Evolutionary conservation across 2,888 invertebrate genomes (phyloP).

Genomic region (Seira musarum): DNA sequence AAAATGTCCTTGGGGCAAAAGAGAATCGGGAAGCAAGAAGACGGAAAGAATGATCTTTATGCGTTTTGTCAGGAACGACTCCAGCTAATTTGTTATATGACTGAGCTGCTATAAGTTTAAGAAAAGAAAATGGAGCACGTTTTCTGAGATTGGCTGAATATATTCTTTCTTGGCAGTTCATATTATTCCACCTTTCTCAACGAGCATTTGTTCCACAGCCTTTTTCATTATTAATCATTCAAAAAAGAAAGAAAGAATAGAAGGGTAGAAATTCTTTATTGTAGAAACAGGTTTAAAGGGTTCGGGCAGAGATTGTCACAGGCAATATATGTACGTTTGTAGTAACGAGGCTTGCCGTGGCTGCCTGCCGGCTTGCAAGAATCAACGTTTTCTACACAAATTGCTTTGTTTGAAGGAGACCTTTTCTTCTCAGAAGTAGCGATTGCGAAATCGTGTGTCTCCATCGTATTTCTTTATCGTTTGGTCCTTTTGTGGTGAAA

Average conservation of each 20-base stretch:
- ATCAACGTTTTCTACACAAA: not conserved
- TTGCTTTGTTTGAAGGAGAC: not conserved
- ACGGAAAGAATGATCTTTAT: not conserved
- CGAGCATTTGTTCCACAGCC: not conserved
- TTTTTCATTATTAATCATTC: not conserved
- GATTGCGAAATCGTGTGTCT: not conserved
- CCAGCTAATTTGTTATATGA: not conserved
- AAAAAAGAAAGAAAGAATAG: not conserved
- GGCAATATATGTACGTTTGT: not conserved
- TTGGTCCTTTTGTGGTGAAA: conserved; percentile 2
- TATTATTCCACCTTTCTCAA: not conserved
- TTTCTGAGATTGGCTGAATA: not conserved
- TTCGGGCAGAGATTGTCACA: not conserved
- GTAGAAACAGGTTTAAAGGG: not conserved
- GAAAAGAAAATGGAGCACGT: not conserved
- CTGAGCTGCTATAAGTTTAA: not conserved
- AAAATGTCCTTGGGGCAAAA: not conserved
- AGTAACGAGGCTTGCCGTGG: not conserved
- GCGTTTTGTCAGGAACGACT: not conserved
- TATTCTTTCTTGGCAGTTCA: not conserved
- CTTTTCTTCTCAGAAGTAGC: not conserved
- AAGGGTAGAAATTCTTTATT: not conserved
- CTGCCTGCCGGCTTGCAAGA: conserved; percentile 3
- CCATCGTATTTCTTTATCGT: not conserved
- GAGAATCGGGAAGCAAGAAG: not conserved